Base-by-base conservation (phyloP, 2,113 vertebrate species). In the Spermophilus dauricus region DNA sequence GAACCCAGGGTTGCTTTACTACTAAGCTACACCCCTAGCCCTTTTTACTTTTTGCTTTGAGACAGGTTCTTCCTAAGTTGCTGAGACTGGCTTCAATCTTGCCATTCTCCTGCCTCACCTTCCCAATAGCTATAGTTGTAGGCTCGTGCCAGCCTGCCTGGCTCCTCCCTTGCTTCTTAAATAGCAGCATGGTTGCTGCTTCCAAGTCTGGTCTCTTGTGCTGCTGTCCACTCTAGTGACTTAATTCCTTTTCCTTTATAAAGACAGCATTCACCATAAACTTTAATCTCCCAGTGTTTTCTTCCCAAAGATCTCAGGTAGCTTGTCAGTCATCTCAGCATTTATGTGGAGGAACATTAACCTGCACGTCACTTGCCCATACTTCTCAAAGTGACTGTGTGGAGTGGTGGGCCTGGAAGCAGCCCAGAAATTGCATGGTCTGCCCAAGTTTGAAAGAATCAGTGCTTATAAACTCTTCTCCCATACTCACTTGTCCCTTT, bases 141-240 rank as follows among this genome's bases (percentile, higher is more conserved):
- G 6, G 67, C 67, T n/a, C 18, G 34, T n/a, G 32, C 34, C 16
- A 70, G 6, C 67, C 18, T n/a, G 34, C 34, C 67, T 30, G 32
- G 34, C 67, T 70, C 39, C 45, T 7, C 34, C 45, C 22, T 39
- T 34, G 26, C 61, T 77, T 37, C 8, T 22, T 65, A 56, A 4
- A 58, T 13, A 84, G 48, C 56, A 20, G 30, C 61, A 5, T 42
- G 8, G 1, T 5, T 16, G 37, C 81, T 12, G 0, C 26, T 11
- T 42, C 42, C 11, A 32, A 30, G 12, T 5, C 10, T 61, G 58
- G 72, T 10, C 63, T 8, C 2, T 48, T 34, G n/a, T 28, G 81
- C 48, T 18, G 22, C 34, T 20, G 0, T 24, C 30, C 10, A 1
- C 4, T 11, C 2, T 28, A 2, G 39, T 0, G 2, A 26, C 82